phyloP scores from a whole-genome alignment of 2,113 vertebrate genomes.

The Syngnathus typhle region DNA sequence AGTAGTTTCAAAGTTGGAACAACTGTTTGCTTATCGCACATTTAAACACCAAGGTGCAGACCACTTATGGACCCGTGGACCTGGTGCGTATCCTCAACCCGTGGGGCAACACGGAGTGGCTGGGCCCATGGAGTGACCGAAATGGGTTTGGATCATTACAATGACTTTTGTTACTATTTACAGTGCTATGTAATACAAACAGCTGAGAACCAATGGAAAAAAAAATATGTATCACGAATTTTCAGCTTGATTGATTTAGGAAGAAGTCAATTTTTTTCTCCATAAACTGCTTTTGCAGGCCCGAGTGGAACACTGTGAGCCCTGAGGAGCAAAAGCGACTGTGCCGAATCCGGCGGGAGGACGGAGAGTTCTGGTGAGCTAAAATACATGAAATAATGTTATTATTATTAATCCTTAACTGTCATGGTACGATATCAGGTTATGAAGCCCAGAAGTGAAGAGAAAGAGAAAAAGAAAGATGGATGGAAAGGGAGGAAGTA shows the following conservation, averaged over 20 bases:
- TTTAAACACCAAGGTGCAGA: constrained; percentile 53
- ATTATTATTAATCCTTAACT: neutral
- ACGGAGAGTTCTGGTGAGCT: constrained; percentile 66
- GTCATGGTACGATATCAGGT: neutral
- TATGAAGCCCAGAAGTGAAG: neutral
- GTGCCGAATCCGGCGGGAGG: constrained; percentile 29
- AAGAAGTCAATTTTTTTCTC: neutral
- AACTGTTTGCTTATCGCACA: neutral
- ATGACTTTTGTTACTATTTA: neutral
- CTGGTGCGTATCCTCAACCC: constrained; percentile 72
- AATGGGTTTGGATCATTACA: constrained; percentile 27
- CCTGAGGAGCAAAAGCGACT: constrained; percentile 46
- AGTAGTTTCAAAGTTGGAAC: no score
- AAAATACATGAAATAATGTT: neutral
- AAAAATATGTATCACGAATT: neutral
- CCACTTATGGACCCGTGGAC: constrained; percentile 14
- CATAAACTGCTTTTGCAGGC: constrained; percentile 24
- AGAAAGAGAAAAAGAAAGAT: neutral
- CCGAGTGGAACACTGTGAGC: constrained; percentile 53
- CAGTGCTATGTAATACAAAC: neutral
- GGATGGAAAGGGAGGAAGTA: neutral
- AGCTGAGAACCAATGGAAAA: neutral
- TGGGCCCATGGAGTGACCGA: constrained; percentile 70
- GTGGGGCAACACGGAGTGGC: constrained; percentile 73
- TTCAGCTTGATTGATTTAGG: neutral